Base-by-base conservation (phyloP, 2,113 vertebrate species). In the Mandrillus leucophaeus region DNA sequence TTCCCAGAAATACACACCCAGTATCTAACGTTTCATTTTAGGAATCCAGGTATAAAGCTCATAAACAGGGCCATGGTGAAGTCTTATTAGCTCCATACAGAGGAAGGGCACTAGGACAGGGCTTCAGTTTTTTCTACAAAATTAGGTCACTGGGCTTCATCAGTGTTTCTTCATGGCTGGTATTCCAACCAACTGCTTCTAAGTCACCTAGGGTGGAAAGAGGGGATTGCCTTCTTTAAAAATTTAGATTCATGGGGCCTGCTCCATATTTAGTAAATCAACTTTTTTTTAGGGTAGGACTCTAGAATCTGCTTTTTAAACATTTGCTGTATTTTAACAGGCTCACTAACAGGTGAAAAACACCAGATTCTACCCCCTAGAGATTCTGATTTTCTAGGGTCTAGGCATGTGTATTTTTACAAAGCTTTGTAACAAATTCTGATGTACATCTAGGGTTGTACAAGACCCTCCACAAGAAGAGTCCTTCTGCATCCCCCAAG, bases 241-340 rank as follows among this genome's bases (percentile, higher is more conserved):
- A 95, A 82, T 25, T 45, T 45, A 95, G 18, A 40, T 76, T 45
- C 45, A 76, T n/a, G 14, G 27, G 48, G 66, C 32, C 79, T 78
- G 43, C 17, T 90, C 38, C 43, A 64, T 66, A 52, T 43, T 76
- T 81, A 83, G 4, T 59, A 66, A 95, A 72, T 85, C 61, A 30
- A 30, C 66, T 43, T 87, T 82, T 79, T 12, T 27, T 45, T 25
- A 75, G 0, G 35, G 22, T 75, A 11, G 1, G 30, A 80, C 3
- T 50, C 43, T 52, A 50, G 40, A 91, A 85, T 52, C 40, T 90
- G 75, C 48, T 72, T 96, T 79, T 91, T 43, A 61, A 96, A 85
- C 3, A 14, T 73, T 14, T n/a, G 17, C 17, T 94, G 5, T 35
- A 81, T 92, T 88, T 92, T 59, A 93, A 88, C 55, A 79, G 83